A percentile compares a stretch with the other conserved stretches of the same genome.
phyloP scores from a whole-genome alignment of 2,888 invertebrate genomes.

The Syrphus vitripennis region DNA sequence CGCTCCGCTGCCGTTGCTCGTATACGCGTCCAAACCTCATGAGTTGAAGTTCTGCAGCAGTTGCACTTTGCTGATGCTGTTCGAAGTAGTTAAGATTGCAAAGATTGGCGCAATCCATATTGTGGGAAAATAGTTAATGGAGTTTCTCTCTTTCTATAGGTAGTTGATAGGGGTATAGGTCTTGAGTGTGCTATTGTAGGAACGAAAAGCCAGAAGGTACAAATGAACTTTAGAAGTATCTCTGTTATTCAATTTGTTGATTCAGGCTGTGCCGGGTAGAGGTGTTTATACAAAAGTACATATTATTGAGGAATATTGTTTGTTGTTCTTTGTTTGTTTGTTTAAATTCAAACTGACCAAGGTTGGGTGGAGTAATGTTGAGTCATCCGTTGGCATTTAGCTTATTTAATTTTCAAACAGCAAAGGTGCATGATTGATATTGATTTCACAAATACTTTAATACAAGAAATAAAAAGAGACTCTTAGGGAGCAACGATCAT shows the following conservation, averaged over 20 bases:
- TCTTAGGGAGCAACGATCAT: too few species aligned
- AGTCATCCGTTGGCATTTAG: background rate
- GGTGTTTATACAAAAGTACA: background rate
- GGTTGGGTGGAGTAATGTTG: background rate
- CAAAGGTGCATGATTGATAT: background rate
- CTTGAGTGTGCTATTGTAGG: slow-evolving; percentile 19
- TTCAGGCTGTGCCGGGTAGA: too few species aligned
- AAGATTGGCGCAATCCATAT: slow-evolving; percentile 54
- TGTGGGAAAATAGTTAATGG: slow-evolving; percentile 56
- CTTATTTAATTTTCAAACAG: background rate
- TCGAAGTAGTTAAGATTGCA: slow-evolving; percentile 52
- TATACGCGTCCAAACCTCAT: background rate
- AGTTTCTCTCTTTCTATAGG: slow-evolving; percentile 48
- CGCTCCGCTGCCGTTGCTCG: background rate
- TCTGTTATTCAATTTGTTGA: slow-evolving; percentile 30
- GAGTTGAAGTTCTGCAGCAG: slow-evolving; percentile 37
- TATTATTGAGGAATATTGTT: slow-evolving; percentile 2
- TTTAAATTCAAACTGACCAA: background rate
- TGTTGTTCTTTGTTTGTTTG: slow-evolving; percentile 15
- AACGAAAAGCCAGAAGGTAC: slow-evolving; percentile 8
- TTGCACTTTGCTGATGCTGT: slow-evolving; percentile 54
- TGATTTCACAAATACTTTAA: background rate
- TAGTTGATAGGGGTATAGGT: too few species aligned
- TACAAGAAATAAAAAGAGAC: background rate
- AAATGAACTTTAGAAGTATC: slow-evolving; percentile 40